These are phyloP conservation scores for Aurelia aurita DNA, from an alignment of 30 jellyfish, hydroid and myxozoan genomes.

Conservation along the genomic window DNA sequence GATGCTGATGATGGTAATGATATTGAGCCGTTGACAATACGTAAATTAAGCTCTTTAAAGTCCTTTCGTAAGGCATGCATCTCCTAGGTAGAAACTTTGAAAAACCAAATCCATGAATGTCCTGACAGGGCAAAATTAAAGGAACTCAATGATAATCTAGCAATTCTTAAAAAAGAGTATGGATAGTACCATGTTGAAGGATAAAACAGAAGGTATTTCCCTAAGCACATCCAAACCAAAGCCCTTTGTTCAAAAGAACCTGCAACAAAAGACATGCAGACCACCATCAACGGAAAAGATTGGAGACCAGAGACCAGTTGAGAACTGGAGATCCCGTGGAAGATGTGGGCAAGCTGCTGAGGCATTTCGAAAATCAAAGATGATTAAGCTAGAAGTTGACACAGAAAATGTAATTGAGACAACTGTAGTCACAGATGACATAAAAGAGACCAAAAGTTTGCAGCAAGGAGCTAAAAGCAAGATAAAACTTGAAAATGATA, in stretches of 20 bases:
- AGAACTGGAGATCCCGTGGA: constrained; percentile 5
- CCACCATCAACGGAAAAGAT: constrained; percentile 5
- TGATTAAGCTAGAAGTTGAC: background rate
- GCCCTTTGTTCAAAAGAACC: background rate
- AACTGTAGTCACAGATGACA: background rate
- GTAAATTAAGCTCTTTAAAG: no score
- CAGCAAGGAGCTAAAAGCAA: background rate
- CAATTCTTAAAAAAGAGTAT: no score
- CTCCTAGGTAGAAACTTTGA: no score
- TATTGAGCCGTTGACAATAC: no score
- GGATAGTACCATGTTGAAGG: background rate
- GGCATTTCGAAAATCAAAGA: background rate
- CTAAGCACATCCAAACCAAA: constrained; percentile 2
- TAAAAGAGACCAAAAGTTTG: background rate
- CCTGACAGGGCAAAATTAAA: no score
- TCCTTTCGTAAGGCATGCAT: no score
- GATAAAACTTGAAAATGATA: background rate
- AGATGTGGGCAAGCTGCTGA: constrained; percentile 8
- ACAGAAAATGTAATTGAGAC: background rate
- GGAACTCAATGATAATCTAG: no score
- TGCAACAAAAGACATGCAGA: background rate
- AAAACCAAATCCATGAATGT: no score
- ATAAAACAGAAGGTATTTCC: background rate
- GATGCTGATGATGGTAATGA: no score
- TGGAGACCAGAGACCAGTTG: background rate